Conservation (phyloP, 2,797 vertebrate species). For the Alfaro cultratus region DNA sequence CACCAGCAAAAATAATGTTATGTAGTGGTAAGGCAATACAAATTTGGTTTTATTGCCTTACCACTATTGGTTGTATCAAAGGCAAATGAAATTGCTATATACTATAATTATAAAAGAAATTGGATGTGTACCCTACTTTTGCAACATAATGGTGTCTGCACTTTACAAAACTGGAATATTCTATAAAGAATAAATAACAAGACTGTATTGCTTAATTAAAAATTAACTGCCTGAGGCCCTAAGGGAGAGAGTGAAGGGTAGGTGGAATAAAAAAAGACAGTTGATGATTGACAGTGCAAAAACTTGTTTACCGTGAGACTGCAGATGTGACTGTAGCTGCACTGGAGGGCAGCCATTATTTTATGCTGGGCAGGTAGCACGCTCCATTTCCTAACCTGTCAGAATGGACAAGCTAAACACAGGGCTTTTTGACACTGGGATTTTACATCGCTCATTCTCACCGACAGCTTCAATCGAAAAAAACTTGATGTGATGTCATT, state of each 20-base stretch:
- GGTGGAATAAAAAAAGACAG: background rate
- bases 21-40: background rate
- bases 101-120: background rate
- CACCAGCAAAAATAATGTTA: background rate
- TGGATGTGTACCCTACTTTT: background rate
- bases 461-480: conserved; percentile 76
- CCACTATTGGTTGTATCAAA: background rate
- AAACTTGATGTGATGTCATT: conserved; percentile 63
- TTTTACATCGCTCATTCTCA: conserved; percentile 75
- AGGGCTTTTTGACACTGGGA: conserved; percentile 73
- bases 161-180: background rate
- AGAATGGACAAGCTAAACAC: conserved; percentile 79
- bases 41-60: too few relatives aligned
- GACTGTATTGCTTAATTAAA: conserved; percentile 25
- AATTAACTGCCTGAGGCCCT: background rate
- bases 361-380: conserved; percentile 75
- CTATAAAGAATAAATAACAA: background rate
- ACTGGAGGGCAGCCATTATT: conserved; percentile 58
- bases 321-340: conserved; percentile 54
- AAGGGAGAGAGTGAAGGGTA: background rate
- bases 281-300: conserved; percentile 59
- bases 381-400: conserved; percentile 80
- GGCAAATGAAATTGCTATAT: background rate
- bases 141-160: background rate
- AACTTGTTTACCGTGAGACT: conserved; percentile 57